These are phyloP conservation scores for Drosophila atroscutellata DNA, from an alignment of 2,888 invertebrate genomes.

Conservation along the genomic window DNA sequence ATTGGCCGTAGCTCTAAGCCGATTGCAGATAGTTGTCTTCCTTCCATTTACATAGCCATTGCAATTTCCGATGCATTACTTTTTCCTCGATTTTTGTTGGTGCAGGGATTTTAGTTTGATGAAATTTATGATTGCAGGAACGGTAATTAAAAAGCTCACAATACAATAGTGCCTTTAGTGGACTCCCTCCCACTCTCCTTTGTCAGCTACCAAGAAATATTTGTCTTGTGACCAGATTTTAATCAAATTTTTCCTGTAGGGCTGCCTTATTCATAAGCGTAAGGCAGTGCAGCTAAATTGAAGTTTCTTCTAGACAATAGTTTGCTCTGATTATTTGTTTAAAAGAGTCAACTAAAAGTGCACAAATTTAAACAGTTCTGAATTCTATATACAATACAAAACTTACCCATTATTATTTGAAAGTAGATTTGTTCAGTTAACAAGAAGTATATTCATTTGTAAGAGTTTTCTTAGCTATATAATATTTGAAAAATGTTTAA, in stretches of 20 bases:
- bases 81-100: not conserved
- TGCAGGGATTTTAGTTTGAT: slow-evolving; percentile 32
- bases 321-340: not conserved
- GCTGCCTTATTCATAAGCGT: not conserved
- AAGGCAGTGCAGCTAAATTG: not conserved
- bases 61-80: slow-evolving; percentile 10
- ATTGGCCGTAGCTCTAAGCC: slow-evolving; percentile 7
- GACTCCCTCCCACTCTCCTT: not conserved
- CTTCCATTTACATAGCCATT: slow-evolving; percentile 16
- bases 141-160: slow-evolving; percentile 43
- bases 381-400: not conserved
- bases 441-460: no score
- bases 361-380: not conserved
- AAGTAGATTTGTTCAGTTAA: no score
- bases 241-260: not conserved
- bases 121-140: slow-evolving; percentile 28
- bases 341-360: not conserved
- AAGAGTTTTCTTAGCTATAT: not conserved
- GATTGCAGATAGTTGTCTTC: slow-evolving; percentile 6
- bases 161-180: slow-evolving; percentile 25
- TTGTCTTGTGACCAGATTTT: not conserved
- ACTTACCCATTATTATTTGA: no score
- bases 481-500: not conserved
- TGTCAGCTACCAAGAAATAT: not conserved
- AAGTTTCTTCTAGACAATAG: not conserved